Evolutionary conservation across 2,888 invertebrate genomes (phyloP).

Genomic region (Rotaria magnacalcarata): DNA sequence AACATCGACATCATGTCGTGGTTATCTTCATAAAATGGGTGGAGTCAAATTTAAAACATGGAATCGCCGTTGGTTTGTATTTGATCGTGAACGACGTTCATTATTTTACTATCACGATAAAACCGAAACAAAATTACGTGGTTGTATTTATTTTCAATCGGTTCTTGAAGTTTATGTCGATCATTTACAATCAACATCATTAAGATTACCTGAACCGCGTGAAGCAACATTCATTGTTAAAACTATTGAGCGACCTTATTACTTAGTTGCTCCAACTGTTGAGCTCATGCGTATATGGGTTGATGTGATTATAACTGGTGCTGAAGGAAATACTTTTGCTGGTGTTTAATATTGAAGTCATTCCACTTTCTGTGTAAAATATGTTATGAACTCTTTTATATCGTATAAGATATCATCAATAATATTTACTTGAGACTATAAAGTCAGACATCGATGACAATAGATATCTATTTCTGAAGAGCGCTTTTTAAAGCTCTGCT

Average conservation of each 20-base stretch:
- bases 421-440: no score
- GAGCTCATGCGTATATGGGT: conserved; percentile 94
- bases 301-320: conserved; percentile 85
- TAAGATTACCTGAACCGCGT: conserved; percentile 40
- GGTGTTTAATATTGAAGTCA: background rate
- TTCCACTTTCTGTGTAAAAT: background rate
- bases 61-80: conserved; percentile 93
- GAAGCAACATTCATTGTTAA: conserved; percentile 79
- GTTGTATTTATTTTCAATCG: conserved; percentile 69
- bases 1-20: conserved; percentile 76
- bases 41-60: conserved; percentile 70
- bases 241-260: conserved; percentile 80
- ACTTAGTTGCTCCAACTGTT: conserved; percentile 84
- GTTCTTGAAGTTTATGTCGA: conserved; percentile 95
- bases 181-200: conserved; percentile 75
- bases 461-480: no score
- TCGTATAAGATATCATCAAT: no score
- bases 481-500: background rate
- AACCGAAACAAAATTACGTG: conserved; percentile 68
- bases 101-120: conserved; percentile 80
- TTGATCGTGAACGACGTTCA: conserved; percentile 80
- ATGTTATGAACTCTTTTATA: no score
- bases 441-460: no score
- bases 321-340: conserved; percentile 66
- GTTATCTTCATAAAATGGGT: conserved; percentile 77